Evolutionary conservation across 1,140 invertebrate genomes (phyloP).

Genomic region (Ptiloglossa arizonensis): DNA sequence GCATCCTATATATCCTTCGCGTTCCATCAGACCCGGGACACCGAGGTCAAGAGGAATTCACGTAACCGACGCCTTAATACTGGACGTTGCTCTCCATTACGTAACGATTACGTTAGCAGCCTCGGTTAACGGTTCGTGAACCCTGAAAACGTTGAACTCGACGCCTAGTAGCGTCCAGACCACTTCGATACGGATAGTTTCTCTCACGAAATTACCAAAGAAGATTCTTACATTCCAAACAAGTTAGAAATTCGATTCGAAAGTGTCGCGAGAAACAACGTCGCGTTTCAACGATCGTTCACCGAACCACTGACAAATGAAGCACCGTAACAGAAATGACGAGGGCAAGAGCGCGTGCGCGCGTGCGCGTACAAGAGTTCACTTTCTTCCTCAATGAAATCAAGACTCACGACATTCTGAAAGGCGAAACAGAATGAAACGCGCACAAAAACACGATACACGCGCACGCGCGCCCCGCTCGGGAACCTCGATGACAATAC

Average conservation of each 20-base stretch:
- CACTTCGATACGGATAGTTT: no score
- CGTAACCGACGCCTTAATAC: background rate
- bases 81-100: background rate
- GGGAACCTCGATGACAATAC: background rate
- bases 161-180: no score
- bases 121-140: background rate
- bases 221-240: background rate
- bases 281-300: constrained; percentile 15
- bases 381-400: constrained; percentile 52
- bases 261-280: no score
- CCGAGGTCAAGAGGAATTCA: background rate
- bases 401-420: constrained; percentile 48
- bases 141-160: background rate
- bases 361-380: constrained; percentile 15
- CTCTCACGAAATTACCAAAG: background rate
- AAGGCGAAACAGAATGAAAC: constrained; percentile 23
- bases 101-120: background rate
- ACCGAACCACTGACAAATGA: background rate
- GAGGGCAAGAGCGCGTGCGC: background rate
- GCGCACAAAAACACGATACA: constrained; percentile 23
- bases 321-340: constrained; percentile 2
- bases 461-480: background rate
- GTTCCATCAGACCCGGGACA: background rate
- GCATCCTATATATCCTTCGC: background rate
- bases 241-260: no score